Percentiles rank a stretch among this genome's conserved stretches.
These are phyloP conservation scores for Acanthosepion esculentum DNA, from an alignment of 2,888 invertebrate genomes.

Conservation along the genomic window DNA sequence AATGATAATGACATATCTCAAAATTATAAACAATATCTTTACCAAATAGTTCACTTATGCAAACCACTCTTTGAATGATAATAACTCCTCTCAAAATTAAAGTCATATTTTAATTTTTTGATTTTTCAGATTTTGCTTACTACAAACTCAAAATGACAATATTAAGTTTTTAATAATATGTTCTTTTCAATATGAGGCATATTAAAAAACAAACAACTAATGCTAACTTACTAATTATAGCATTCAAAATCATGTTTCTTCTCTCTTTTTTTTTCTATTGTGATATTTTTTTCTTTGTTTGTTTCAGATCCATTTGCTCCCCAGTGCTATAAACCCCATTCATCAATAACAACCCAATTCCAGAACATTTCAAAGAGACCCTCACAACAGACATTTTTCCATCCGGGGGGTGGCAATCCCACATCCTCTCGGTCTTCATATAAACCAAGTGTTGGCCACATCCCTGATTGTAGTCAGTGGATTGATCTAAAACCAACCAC, in stretches of 20 bases:
- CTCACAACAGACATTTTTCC: not conserved
- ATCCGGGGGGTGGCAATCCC: not conserved
- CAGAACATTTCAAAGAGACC: constrained; percentile 23
- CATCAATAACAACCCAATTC: not conserved
- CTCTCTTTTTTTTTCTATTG: not conserved
- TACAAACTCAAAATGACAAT: too few species aligned
- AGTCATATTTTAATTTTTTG: too few species aligned
- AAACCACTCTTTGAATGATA: too few species aligned
- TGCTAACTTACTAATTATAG: not conserved
- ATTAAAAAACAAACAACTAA: not conserved
- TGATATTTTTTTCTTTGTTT: not conserved
- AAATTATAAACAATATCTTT: too few species aligned
- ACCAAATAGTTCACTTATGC: too few species aligned
- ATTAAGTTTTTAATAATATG: too few species aligned
- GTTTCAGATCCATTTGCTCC: constrained; percentile 1
- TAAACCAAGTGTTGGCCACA: not conserved
- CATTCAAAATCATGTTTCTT: not conserved
- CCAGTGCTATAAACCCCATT: constrained; percentile 11
- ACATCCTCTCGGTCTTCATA: not conserved
- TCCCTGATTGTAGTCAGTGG: constrained; percentile 21
- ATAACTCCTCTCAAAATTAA: too few species aligned
- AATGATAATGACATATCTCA: too few species aligned
- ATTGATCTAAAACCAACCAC: not conserved
- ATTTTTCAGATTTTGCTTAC: too few species aligned
- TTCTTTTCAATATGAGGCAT: not conserved